Evolutionary conservation across 2,113 vertebrate species (phyloP), one percentile per base, ranked within the genome.

Genomic region (Egretta garzetta): DNA sequence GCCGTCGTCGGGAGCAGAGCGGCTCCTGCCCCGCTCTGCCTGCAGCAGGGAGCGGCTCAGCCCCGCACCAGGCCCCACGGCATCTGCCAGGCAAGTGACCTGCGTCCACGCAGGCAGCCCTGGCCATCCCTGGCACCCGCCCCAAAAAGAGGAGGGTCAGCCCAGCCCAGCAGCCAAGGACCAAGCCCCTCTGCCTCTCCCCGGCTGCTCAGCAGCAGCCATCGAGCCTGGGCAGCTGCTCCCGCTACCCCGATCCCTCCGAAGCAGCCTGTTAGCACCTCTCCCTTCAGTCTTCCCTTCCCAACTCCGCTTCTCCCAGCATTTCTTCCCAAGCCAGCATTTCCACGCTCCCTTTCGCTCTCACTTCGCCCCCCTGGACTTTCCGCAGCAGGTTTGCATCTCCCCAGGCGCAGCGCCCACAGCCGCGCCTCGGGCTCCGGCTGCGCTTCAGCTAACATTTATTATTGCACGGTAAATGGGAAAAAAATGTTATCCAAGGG

Each of bases 111-210:
- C 37, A 2, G 55, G 76, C 50, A 35, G 50, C n/a, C 41, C 24
- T 20, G 0, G 66, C 39, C 5, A 17, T 2, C 8, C 0, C 47
- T 7, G 58, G n/a, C 9, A 9, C n/a, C 43, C 17, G 33, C 28
- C 4, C 3, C 4, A 16, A 10, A 16, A 10, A 9, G 56, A 53
- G 37, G 15, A 26, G 33, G 59, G 17, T 33, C 41, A 23, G 50
- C 41, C 28, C 9, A 50, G n/a, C 28, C 5, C 3, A 4, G 41
- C 28, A 8, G 4, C 0, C 18, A 2, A 3, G 9, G 60, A 49
- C 33, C 50, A 56, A 47, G 21, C 16, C 26, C 56, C 22, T 5
- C 5, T 28, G 64, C 9, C 64, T 12, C 21, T 4, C 18, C 55
- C 56, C 2, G 2, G 47, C 49, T 39, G 21, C 10, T 17, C 59